Evolutionary conservation across 2,888 invertebrate genomes (phyloP), one percentile per base, ranked within the genome.

Genomic region (Cosmia trapezina): DNA sequence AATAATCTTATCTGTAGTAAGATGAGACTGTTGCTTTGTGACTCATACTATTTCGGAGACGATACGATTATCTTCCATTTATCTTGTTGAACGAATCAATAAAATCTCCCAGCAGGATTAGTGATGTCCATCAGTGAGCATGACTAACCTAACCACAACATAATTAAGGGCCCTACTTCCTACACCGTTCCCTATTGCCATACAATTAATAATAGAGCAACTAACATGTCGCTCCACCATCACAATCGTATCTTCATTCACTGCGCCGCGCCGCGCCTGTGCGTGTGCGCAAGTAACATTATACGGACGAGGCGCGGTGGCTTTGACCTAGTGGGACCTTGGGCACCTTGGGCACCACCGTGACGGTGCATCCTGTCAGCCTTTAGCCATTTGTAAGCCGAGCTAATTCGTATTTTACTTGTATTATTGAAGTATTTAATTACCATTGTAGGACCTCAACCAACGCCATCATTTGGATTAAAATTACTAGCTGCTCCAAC

Each of bases 291-390:
- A 70, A 70, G 85, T 82, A 80, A 85, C 78, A 78, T 78, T 79
- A 83, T 71, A 83, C 70, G 70, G 73, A 76, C 83, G 76, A 77
- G 87, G 85, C 76, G 86, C 84, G 88, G 87, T 88, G 92, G 85
- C 89, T 90, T 88, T 91, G 91, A 91, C 90, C 91, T 85, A 87
- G 82, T 78, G 73, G 80, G 86, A 86, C 89, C 84, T 85, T 82
- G 85, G 84, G 70, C 85, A 81, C 81, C 90, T 89, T 89, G 88
- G 85, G 70, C 83, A 76, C 69, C 80, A 89, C 87, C 91, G 90
- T 90, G 89, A 90, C 90, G 86, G 83, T 64, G 81, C 86, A 86
- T 89, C 88, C 88, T 88, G 86, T 78, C 80, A 12, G 67, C 54
- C 64, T 73, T 28, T 60, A 56, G 65, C 56, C 68, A 43, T 66